phyloP scores from a whole-genome alignment of 2,113 vertebrate species.

The Petromus typicus region DNA sequence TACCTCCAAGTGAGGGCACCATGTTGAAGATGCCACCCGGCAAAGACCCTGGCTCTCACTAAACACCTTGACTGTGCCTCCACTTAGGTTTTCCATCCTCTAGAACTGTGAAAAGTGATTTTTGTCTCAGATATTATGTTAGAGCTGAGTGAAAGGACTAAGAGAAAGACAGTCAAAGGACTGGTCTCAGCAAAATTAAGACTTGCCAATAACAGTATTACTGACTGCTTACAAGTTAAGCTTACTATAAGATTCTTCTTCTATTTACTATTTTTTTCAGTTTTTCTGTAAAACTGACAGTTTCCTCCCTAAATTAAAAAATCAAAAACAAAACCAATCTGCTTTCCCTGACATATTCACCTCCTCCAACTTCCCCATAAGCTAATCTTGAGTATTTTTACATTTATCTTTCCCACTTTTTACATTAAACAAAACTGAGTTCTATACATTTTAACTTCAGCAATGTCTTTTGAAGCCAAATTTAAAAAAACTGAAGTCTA shows the following conservation, averaged over 20 bases:
- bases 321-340: neutral
- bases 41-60: neutral
- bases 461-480: neutral
- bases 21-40: neutral
- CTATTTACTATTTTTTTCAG: neutral
- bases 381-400: neutral
- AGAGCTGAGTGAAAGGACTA: neutral
- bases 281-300: slow-evolving; percentile 20
- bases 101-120: neutral
- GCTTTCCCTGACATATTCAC: slow-evolving; percentile 23
- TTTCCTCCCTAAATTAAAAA: neutral
- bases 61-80: neutral
- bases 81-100: neutral
- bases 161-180: neutral
- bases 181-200: neutral
- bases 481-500: neutral
- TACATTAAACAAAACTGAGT: neutral
- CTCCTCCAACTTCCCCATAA: neutral
- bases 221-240: neutral
- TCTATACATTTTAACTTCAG: slow-evolving; percentile 13
- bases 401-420: neutral
- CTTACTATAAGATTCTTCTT: neutral
- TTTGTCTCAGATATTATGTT: neutral
- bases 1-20: neutral
- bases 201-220: neutral